Percentiles rank a stretch among this genome's conserved stretches.
phyloP scores from a whole-genome alignment of 2,888 invertebrate genomes.

The Philaethria dido region DNA sequence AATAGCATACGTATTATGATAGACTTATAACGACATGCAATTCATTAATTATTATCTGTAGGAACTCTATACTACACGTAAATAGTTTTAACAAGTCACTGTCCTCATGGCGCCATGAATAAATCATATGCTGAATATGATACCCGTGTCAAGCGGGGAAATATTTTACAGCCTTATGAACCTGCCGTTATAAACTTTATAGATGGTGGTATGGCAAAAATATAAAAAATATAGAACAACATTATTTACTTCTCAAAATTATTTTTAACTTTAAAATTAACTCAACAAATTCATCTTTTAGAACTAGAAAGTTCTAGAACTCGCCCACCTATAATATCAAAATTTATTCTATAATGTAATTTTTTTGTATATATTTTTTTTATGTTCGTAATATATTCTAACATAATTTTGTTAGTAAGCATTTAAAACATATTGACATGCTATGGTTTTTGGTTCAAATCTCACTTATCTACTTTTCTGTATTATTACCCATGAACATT shows the following conservation, averaged over 20 bases:
- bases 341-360: neutral
- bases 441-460: no score
- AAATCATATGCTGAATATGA: constrained; percentile 20
- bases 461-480: no score
- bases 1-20: neutral
- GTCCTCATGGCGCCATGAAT: constrained; percentile 24
- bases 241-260: neutral
- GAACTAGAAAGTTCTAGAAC: neutral
- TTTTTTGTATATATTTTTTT: neutral
- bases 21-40: neutral
- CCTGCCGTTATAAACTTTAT: constrained; percentile 12
- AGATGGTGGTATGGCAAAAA: neutral
- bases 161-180: constrained; percentile 13
- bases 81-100: constrained; percentile 20
- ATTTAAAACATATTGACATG: no score
- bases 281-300: neutral
- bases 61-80: constrained; percentile 3
- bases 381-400: neutral
- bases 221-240: neutral
- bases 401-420: neutral
- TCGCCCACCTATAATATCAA: neutral
- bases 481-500: no score
- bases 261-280: neutral
- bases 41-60: constrained; percentile 16
- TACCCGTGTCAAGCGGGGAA: constrained; percentile 17